Evolutionary conservation across 2,113 vertebrate genomes (phyloP), one percentile per base, ranked within the genome.

Genomic region (Lamprotornis superbus): DNA sequence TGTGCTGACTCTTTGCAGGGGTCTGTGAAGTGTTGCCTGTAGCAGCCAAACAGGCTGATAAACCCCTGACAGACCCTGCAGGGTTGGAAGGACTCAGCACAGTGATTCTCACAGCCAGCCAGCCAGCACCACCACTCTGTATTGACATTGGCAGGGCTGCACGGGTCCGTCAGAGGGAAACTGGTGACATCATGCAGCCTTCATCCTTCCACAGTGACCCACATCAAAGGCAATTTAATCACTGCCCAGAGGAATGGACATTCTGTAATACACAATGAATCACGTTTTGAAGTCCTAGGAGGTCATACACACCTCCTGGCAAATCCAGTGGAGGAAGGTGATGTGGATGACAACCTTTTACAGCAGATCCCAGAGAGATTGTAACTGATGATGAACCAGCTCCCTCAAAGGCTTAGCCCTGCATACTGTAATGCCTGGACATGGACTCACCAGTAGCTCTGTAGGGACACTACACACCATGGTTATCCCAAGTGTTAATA

Each of bases 111-210:
- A 0, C 73, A 90, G 78, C 78, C 94, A 91, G 78, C 78, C 94
- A 91, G 83, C 56, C 94, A 91, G 77, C 87, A 79, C 65, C 89
- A 90, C 46, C 21, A 12, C 35, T 69, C 67, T 2, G 0, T 97
- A 57, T 97, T 97, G 95, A 97, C 94, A 85, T 94, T 97, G 97
- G 96, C 95, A 97, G 57, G 16, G 10, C 52, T 86, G 86, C 68
- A 35, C 0, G 1, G 75, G 93, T 81, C 94, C 0, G 0, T 84
- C 84, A 94, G 69, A 90, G 50, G 50, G 75, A 90, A 96, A 79
- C 50, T 61, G 84, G 63, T 97, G 96, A 97, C 89, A 90, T 97
- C 95, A 96, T 93, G 75, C 71, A 96, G 84, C 79, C 95, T 85
- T 90, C 93, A 91, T 94, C 95, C 89, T 82, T 90, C 75, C 93